Evolutionary conservation across 64 coral and sea anemone genomes (phyloP).

Genomic region (Acropora tenuis): DNA sequence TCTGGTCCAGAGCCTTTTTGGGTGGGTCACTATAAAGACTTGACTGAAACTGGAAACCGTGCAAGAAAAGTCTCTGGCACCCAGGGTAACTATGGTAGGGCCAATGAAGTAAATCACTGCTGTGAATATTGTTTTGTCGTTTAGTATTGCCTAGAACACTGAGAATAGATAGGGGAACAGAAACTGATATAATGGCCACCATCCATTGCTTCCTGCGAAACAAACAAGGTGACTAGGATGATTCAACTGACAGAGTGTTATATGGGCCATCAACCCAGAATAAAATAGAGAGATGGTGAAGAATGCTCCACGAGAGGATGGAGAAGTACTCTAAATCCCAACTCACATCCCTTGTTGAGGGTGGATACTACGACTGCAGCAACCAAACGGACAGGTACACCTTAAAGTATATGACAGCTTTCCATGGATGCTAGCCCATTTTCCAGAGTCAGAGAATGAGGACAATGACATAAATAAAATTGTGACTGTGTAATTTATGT

Average conservation of each 20-base stretch:
- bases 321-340: conserved; percentile 48
- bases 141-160: too few relatives aligned
- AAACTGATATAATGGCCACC: background rate
- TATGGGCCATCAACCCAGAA: conserved; percentile 33
- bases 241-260: background rate
- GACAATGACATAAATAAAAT: too few relatives aligned
- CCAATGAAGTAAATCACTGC: too few relatives aligned
- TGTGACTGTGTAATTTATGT: too few relatives aligned
- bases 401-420: too few relatives aligned
- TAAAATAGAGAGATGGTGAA: conserved; percentile 31
- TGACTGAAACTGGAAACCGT: too few relatives aligned
- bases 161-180: background rate
- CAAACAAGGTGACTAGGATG: background rate
- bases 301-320: conserved; percentile 19
- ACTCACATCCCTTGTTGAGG: conserved; percentile 32
- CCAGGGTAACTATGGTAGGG: too few relatives aligned
- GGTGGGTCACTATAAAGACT: too few relatives aligned
- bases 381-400: conserved; percentile 20
- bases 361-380: conserved; percentile 47
- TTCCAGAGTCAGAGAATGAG: too few relatives aligned
- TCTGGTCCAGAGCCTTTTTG: too few relatives aligned
- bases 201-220: conserved; percentile 5
- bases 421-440: too few relatives aligned
- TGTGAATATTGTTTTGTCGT: too few relatives aligned
- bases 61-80: background rate